Evolutionary conservation across 2,888 invertebrate species (phyloP), one percentile per base, ranked within the genome.

Genomic region (Kryphioiulus occultus): DNA sequence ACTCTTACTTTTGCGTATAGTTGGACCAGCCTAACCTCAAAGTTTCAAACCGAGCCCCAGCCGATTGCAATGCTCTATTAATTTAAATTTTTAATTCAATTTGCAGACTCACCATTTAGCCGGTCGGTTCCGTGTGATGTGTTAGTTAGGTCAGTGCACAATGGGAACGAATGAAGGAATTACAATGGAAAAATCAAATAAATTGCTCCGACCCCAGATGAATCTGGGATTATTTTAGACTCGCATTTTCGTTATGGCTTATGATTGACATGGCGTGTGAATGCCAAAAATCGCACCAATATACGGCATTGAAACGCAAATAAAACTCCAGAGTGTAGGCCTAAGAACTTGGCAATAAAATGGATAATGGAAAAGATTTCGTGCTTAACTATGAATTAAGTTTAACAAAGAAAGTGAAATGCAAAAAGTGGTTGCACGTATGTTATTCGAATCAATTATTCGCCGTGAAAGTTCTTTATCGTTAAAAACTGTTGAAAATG

Each of bases 91-190:
- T 19, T 68, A 68, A 68, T 68, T 68, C 68, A 68, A 68, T 68
- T 68, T n/a, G 68, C 68, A 68, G 68, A 68, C 68, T 68, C 68
- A 68, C 68, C 68, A 68, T 68, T 68, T 68, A 68, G 12, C 68
- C 26, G 12, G 68, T 68, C 68, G 68, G 68, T 68, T 68, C 68
- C 68, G 26, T 68, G 68, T 68, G 68, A 68, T 26, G 68, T 68
- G 26, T 68, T 68, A 68, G 68, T 68, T 68, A 68, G 68, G 68
- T 68, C 68, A 68, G 68, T 68, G 68, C 68, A 68, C 68, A 68
- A 68, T 68, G 68, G 68, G 68, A 68, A 26, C 68, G 26, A 68
- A 68, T 22, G 68, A 26, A 7, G 68, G 26, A 68, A 68, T 68
- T 68, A 68, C 68, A 59, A 59, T 59, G 5, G 22, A 59, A 59